These are phyloP conservation scores for Scyliorhinus canicula DNA, from an alignment of 2,797 vertebrate species.

Conservation along the genomic window DNA sequence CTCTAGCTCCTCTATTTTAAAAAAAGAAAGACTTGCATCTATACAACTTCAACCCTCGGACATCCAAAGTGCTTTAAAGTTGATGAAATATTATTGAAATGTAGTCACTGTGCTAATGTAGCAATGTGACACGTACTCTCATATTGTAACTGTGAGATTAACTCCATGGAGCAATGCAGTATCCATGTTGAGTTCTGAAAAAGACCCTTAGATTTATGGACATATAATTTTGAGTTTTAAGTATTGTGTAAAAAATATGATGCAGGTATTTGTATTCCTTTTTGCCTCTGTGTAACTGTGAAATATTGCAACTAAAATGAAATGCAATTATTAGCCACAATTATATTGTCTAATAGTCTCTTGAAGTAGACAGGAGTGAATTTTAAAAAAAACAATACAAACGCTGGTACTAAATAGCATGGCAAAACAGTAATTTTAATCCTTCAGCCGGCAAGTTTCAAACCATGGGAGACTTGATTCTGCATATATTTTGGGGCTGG, in stretches of 20 bases:
- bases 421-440: background rate
- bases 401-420: background rate
- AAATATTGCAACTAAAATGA: background rate
- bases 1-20: too few species aligned
- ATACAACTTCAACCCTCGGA: too few species aligned
- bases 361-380: background rate
- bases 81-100: too few species aligned
- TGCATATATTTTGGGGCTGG: too few species aligned
- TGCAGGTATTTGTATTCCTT: background rate
- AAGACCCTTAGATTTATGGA: background rate
- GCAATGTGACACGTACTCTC: background rate
- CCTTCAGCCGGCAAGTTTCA: background rate
- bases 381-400: background rate
- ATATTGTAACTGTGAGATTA: background rate
- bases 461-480: background rate
- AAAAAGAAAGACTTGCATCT: too few species aligned
- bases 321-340: background rate
- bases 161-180: background rate
- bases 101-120: background rate
- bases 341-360: background rate
- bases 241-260: background rate
- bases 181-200: background rate
- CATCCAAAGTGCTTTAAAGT: too few species aligned
- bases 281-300: background rate
- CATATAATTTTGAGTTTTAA: background rate